Base-by-base conservation (phyloP, 2,888 invertebrate species). In the Cecidostiba fungosa region DNA sequence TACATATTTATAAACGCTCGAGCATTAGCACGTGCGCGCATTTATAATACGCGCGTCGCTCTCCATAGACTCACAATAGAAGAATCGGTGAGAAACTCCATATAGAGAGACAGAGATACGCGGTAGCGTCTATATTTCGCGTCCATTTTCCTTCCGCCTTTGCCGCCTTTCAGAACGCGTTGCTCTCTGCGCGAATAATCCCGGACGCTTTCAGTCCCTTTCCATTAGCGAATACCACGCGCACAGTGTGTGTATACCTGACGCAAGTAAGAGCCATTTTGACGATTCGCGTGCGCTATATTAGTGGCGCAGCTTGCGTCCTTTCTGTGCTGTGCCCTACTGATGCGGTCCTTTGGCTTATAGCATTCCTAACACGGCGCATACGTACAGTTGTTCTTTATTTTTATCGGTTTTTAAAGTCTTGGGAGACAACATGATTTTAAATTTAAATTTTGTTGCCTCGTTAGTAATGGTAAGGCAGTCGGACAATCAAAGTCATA, bases 1-100 rank as follows among this genome's bases (percentile, higher is more conserved):
- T 50, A 50, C 50, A 47, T 47, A 74, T 74, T 74, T 47, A 47
- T 26, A 39, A 10, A 10, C 39, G 47, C 50, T n/a, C 74, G 29
- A 12, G 66, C 29, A 74, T 74, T 74, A 74, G 74, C 74, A 74
- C 74, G 74, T 74, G 74, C 50, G 8, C 50, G 50, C 74, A 10
- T 26, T 19, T 74, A 29, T n/a, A n/a, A 59, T 19, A 8, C 19
- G 4, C 4, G 36, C 5, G 36, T 36, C 5, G 36, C 36, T 16
- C 50, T 50, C 50, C 16, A 50, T 50, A 10, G 16, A 50, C 50
- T 50, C 50, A 59, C 54, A 59, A n/a, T 59, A 23, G n/a, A 59
- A 59, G 54, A 59, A 59, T 59, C 54, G 23, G 19, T n/a, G 54
- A 59, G 54, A 59, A 59, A 59, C 54, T 59, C 54, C n/a, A 16